Conservation (phyloP, 2,888 invertebrate genomes). For the Epiblema foenella region DNA sequence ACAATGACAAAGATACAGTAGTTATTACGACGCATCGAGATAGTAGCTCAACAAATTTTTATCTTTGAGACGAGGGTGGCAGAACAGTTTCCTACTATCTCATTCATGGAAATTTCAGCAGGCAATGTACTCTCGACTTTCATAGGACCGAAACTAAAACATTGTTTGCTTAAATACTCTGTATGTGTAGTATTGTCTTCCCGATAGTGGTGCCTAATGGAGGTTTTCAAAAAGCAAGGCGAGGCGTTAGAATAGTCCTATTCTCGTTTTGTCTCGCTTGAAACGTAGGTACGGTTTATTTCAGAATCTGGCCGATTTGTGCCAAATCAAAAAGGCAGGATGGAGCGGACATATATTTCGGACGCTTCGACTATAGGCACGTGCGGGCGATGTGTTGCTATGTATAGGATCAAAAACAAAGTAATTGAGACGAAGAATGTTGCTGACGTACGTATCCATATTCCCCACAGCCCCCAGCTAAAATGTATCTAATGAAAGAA, state of each 20-base stretch:
- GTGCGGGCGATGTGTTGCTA: slow-evolving; percentile 87
- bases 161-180: too few species aligned
- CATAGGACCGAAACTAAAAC: too few species aligned
- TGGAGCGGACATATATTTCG: slow-evolving; percentile 86
- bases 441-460: slow-evolving; percentile 86
- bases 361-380: slow-evolving; percentile 85
- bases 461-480: too few species aligned
- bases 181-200: too few species aligned
- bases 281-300: not conserved
- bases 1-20: not conserved
- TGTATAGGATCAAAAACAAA: slow-evolving; percentile 87
- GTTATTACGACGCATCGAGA: not conserved
- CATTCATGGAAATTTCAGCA: not conserved
- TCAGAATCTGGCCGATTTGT: slow-evolving; percentile 87
- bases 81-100: not conserved
- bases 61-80: not conserved
- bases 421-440: slow-evolving; percentile 87
- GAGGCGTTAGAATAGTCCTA: too few species aligned
- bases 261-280: too few species aligned
- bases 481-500: too few species aligned
- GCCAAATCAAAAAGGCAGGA: slow-evolving; percentile 71
- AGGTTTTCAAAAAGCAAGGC: too few species aligned
- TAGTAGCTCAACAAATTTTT: not conserved
- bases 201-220: too few species aligned
- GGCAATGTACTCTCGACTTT: too few species aligned